Percentiles rank a stretch among this genome's conserved stretches.
Conservation (phyloP, 2,797 vertebrate genomes). For the Sebastes paucispinis region DNA sequence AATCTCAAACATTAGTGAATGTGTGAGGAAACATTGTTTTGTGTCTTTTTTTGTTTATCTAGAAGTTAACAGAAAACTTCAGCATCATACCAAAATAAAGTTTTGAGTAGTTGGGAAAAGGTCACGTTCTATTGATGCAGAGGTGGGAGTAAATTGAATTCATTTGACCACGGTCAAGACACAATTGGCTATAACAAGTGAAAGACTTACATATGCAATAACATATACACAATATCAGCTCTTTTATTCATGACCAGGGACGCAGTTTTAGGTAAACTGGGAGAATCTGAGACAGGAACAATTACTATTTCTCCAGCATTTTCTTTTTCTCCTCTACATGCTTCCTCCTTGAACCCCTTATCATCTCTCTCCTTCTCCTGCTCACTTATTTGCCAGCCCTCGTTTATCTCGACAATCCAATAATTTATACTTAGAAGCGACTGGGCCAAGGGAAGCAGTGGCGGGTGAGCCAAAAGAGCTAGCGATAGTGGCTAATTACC, state of each 20-base stretch:
- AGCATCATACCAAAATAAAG: neutral
- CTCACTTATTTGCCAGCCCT: conserved; percentile 62
- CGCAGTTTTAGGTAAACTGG: neutral
- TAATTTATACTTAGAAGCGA: conserved; percentile 79
- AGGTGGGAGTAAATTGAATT: conserved; percentile 21
- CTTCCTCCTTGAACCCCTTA: conserved; percentile 24
- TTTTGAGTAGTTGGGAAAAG: conserved; percentile 1
- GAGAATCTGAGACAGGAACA: neutral
- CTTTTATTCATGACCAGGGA: conserved; percentile 17
- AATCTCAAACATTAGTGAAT: neutral
- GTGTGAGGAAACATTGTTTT: neutral
- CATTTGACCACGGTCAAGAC: conserved; percentile 4
- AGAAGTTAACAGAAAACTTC: neutral
- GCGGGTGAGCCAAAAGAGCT: conserved; percentile 84
- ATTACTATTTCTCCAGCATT: neutral
- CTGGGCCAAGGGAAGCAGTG: conserved; percentile 73
- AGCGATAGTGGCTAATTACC: conserved; percentile 87
- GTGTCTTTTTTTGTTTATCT: neutral
- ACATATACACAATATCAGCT: neutral
- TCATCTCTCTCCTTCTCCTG: conserved; percentile 41
- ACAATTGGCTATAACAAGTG: conserved; percentile 7
- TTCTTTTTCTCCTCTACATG: neutral
- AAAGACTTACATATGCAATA: neutral
- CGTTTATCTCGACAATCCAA: conserved; percentile 79
- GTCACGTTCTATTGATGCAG: conserved; percentile 12